Evolutionary conservation across 2,888 invertebrate species (phyloP).

Genomic region (Nemurella pictetii): DNA sequence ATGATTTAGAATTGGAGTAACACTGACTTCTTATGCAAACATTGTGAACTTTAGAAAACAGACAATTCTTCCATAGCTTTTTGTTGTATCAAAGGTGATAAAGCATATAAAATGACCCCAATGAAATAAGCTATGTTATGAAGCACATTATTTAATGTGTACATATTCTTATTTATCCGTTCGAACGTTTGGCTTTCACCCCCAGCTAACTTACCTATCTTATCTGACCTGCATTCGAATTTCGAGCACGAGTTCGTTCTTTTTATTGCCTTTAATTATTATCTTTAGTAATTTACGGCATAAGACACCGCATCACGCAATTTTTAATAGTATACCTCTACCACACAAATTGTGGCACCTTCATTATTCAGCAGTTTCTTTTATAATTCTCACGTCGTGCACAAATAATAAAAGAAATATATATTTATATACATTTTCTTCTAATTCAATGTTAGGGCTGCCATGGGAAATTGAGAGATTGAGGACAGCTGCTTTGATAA

Average conservation of each 20-base stretch:
- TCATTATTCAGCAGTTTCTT: not conserved
- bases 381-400: not conserved
- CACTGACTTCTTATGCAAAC: not conserved
- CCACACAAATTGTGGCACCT: not conserved
- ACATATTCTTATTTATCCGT: too few relatives aligned
- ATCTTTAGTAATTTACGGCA: not conserved
- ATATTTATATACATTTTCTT: not conserved
- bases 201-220: not conserved
- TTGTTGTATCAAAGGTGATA: too few relatives aligned
- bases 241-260: not conserved
- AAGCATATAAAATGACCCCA: too few relatives aligned
- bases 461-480: not conserved
- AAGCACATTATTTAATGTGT: not conserved
- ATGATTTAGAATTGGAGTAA: too few relatives aligned
- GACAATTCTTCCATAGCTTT: not conserved
- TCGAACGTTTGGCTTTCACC: not conserved
- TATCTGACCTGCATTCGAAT: not conserved
- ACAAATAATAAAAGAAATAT: not conserved
- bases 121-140: too few relatives aligned
- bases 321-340: not conserved
- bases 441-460: not conserved
- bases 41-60: not conserved
- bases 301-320: not conserved
- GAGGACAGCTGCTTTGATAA: not conserved
- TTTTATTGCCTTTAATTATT: not conserved